Evolutionary conservation across 2,113 vertebrate species (phyloP), one percentile per base, ranked within the genome.

Genomic region (Coturnix japonica): DNA sequence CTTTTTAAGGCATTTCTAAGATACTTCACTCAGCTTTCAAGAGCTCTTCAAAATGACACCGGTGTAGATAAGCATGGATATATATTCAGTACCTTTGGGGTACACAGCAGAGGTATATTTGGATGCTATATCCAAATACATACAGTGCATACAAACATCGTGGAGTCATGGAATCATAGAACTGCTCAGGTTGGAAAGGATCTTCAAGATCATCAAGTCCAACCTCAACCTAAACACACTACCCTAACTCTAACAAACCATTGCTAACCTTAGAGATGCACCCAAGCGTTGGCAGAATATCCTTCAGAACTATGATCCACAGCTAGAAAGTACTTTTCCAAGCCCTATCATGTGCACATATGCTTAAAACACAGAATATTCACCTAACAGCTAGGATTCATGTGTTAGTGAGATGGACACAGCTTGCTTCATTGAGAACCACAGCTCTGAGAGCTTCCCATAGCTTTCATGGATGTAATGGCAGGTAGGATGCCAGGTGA

Each of bases 321-420:
- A 31, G 30, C 17, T 19, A 8, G 25, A 66, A 93, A 22, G 17
- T 28, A 26, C 30, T 41, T 83, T 67, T 81, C 39, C 46, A 71
- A 85, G 11, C 4, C 18, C 18, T 35, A 43, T 31, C 53, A 51
- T 9, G 6, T 33, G 23, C 11, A 57, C 46, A 17, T 2, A 0
- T 2, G 1, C 3, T 61, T 23, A 18, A 21, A 80, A 43, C 7
- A 22, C 1, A 6, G 28, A 37, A 18, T 41, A 18, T n/a, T 67
- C 43, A 37, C 30, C 11, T 39, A 6, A n/a, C 0, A 6, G 53
- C 18, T 37, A 53, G 46, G 28, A 53, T 37, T 63, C 14, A 12
- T 2, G 30, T 21, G 9, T 1, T 59, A 17, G n/a, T 63, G 43
- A 46, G 25, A 33, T 19, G 39, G 54, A 3, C 19, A 15, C 0